Evolutionary conservation across 2,113 vertebrate species (phyloP), one percentile per base, ranked within the genome.

Genomic region (Prunella fulvescens): DNA sequence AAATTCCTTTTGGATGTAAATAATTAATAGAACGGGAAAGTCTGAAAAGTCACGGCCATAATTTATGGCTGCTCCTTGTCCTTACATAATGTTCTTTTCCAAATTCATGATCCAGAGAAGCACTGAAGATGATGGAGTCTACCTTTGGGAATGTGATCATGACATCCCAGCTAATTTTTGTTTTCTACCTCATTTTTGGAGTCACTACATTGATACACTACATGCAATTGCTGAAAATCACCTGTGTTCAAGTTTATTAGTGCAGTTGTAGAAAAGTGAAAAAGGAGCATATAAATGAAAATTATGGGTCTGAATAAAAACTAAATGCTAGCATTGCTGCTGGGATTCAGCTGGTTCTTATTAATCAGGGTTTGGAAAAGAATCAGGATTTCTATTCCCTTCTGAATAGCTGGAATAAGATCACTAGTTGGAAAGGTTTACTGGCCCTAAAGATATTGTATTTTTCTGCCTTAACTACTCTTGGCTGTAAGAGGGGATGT

Each of bases 361-460:
- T 93, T 96, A 96, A 96, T 91, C 79, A 82, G 71, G 42, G 45
- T 65, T 95, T 96, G 96, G 82, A 82, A 61, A 73, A 61, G 71
- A 69, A 82, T 71, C 70, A 69, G 62, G 48, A 82, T 80, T 95
- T 90, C 2, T 69, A 94, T 82, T 93, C 88, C 85, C 85, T 94
- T 57, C 70, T 90, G 92, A 96, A 93, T 81, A 94, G 90, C 81
- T 92, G 81, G 78, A 96, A 80, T 95, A 95, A 93, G 85, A 93
- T 96, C 90, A 91, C 74, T 82, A 78, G 90, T 45, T 95, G 93
- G 92, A 95, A 89, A 85, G 77, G 81, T 72, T 94, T 92, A 90
- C 58, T 94, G 81, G 90, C 70, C 85, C 80, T 73, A 45, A 85
- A 93, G 85, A 91, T 67, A 73, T 11, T 86, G 57, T 79, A 72